phyloP scores from a whole-genome alignment of 1,140 invertebrate species.

The Ceratina calcarata region DNA sequence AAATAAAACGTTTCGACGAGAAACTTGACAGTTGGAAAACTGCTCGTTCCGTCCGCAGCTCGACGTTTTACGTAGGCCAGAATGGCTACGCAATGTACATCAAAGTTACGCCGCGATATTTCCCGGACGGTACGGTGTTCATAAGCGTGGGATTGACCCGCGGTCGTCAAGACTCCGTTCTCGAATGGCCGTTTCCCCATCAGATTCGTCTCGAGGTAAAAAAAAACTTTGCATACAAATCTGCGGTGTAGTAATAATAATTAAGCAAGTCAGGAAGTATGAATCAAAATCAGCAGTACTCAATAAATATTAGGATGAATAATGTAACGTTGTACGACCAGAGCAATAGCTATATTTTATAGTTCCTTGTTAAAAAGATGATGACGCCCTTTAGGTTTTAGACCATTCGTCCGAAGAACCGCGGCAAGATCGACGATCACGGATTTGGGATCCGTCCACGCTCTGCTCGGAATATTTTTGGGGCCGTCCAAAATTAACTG shows the following conservation, averaged over 20 bases:
- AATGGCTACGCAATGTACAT: constrained; percentile 67
- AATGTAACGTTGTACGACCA: too few species aligned
- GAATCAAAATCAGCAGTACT: too few species aligned
- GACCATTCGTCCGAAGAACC: constrained; percentile 70
- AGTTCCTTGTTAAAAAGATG: not conserved
- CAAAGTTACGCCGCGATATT: constrained; percentile 72
- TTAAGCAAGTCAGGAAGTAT: too few species aligned
- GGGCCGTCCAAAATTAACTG: constrained; percentile 70
- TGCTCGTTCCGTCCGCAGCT: constrained; percentile 72
- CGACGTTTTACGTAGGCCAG: constrained; percentile 76
- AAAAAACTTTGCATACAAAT: too few species aligned
- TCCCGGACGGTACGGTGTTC: constrained; percentile 77
- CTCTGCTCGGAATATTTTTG: constrained; percentile 79
- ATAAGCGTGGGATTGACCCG: constrained; percentile 78
- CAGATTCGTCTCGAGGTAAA: constrained; percentile 72
- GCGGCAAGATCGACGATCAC: constrained; percentile 74
- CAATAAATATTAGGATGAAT: too few species aligned
- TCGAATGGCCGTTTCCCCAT: constrained; percentile 80
- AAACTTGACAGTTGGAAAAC: constrained; percentile 77
- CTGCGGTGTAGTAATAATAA: too few species aligned
- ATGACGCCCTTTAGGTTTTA: constrained; percentile 62
- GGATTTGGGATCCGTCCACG: constrained; percentile 79
- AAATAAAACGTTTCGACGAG: constrained; percentile 69
- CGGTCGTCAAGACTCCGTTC: constrained; percentile 68
- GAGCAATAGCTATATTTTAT: not conserved